Evolutionary conservation across 1,140 invertebrate species (phyloP), one percentile per base, ranked within the genome.

Genomic region (Eufriesea mexicana): DNA sequence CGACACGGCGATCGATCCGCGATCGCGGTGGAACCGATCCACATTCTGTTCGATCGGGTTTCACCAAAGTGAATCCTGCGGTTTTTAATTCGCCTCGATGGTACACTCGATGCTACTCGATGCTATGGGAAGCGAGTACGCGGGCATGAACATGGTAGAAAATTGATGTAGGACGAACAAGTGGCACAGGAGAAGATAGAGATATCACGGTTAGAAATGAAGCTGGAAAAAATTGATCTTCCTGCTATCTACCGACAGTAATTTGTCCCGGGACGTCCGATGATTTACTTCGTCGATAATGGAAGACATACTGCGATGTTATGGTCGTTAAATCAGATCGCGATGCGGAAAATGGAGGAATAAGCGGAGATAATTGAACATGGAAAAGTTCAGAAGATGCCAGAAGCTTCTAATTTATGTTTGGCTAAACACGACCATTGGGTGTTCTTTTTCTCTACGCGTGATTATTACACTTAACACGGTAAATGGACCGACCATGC

Each of bases 21-120:
- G n/a, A 45, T 67, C 61, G 42, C 2, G 9, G 51, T 76, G 0
- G 59, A 28, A 54, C 66, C 23, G 45, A 23, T 49, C 20, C 57
- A 23, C 16, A 28, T 51, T 35, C 14, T 49, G 47, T 10, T 8
- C 25, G 59, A 76, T 82, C 62, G 72, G 57, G 20, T 82, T 82
- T 51, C 62, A 18, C 62, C 25, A 23, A 35, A 18, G 23, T 18
- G 79, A 74, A 74, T 25, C 54, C 4, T 42, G 62, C 62, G 23
- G 72, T 49, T 66, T 82, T 74, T 25, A 49, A 76, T 49, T 74
- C 72, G 42, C 16, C 66, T 5, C 28, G 47, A 23, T 0, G 18
- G 1, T 28, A 28, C 14, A 10, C 66, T 5, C 28, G 47, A 23
- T 0, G 18, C 1, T 28, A 28, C 14, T 23, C 25, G 51, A 67